Conservation (phyloP, 2,113 vertebrate species). For the Microcebus murinus region DNA sequence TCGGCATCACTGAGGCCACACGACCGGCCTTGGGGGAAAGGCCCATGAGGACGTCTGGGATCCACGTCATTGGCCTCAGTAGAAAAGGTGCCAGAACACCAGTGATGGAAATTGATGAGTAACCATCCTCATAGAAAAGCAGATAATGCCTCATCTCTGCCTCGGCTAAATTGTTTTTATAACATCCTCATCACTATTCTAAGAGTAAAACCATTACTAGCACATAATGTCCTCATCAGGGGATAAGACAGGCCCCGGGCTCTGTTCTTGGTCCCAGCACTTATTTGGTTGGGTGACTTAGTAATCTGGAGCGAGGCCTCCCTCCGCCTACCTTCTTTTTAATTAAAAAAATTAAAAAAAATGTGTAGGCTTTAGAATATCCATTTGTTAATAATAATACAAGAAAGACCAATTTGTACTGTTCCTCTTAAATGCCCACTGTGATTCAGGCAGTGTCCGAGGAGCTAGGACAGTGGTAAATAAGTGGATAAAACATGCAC, state of each 20-base stretch:
- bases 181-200: background rate
- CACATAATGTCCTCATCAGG: background rate
- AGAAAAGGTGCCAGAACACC: background rate
- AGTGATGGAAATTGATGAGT: background rate
- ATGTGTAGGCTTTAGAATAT: background rate
- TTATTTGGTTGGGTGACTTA: background rate
- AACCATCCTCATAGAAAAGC: background rate
- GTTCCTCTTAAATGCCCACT: background rate
- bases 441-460: background rate
- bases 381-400: background rate
- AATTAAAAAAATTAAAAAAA: background rate
- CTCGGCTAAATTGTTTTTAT: background rate
- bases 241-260: background rate
- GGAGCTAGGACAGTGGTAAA: background rate
- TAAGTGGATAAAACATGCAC: accelerated
- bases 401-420: background rate
- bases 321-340: background rate
- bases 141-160: background rate
- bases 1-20: background rate
- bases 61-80: too few relatives aligned
- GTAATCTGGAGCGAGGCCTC: background rate
- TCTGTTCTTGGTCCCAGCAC: background rate
- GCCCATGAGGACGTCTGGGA: background rate
- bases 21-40: background rate
- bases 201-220: background rate